Conservation (phyloP, 2,888 invertebrate species). For the Apoderus coryli region DNA sequence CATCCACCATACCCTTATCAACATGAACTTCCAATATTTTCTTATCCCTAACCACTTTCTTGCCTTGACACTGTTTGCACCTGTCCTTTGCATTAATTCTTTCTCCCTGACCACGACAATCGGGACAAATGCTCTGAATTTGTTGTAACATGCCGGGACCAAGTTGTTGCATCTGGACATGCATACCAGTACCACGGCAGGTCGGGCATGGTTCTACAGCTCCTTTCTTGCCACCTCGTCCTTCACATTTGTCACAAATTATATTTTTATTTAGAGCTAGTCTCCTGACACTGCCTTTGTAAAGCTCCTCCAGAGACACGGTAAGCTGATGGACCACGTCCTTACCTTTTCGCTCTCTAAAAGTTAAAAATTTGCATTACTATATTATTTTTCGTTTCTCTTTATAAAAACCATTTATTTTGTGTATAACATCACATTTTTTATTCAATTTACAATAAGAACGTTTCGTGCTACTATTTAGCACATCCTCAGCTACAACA, state of each 20-base stretch:
- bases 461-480: too few species aligned
- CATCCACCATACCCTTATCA: conserved; percentile 90
- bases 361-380: too few species aligned
- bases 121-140: conserved; percentile 73
- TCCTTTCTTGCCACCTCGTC: conserved; percentile 89
- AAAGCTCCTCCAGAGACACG: conserved; percentile 86
- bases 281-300: conserved; percentile 86
- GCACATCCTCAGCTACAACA: too few species aligned
- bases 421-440: too few species aligned
- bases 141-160: conserved; percentile 77
- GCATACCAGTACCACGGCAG: conserved; percentile 84
- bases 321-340: conserved; percentile 89
- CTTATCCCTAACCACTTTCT: conserved; percentile 77
- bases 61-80: conserved; percentile 86
- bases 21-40: conserved; percentile 93
- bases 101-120: conserved; percentile 80
- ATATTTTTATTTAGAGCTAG: conserved; percentile 88
- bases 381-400: too few species aligned
- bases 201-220: conserved; percentile 70
- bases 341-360: conserved; percentile 67
- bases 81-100: conserved; percentile 78
- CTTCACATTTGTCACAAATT: conserved; percentile 93
- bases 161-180: conserved; percentile 55
- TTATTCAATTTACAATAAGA: too few species aligned
- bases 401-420: too few species aligned